phyloP scores from a whole-genome alignment of 2,797 vertebrate genomes.

The Malurus leucopterus region DNA sequence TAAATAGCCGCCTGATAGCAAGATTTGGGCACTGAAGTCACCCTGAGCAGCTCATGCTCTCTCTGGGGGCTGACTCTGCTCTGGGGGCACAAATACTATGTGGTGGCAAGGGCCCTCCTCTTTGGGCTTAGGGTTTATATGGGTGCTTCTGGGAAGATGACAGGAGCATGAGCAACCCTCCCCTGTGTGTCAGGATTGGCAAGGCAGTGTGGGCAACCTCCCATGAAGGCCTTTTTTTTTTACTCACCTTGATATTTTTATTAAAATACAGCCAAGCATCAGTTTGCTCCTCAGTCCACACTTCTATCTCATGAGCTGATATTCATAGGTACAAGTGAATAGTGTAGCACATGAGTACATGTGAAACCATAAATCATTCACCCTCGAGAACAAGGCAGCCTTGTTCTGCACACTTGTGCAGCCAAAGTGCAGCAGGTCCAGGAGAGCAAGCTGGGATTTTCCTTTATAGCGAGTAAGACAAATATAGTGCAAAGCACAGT shows the following conservation, averaged over 20 bases:
- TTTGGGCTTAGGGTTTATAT: background rate
- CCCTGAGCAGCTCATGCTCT: background rate
- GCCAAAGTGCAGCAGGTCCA: slow-evolving; percentile 19
- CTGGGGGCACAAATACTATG: rapidly evolving
- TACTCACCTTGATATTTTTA: background rate
- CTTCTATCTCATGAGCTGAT: slow-evolving; percentile 11
- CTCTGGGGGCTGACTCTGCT: rapidly evolving
- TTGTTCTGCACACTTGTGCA: slow-evolving; percentile 48
- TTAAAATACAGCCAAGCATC: background rate
- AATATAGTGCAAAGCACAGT: slow-evolving; percentile 11
- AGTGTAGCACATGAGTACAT: slow-evolving; percentile 14
- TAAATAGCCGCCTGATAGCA: background rate
- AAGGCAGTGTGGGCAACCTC: background rate
- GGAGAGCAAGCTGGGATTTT: background rate
- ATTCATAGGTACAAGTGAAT: slow-evolving; percentile 43
- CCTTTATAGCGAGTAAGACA: background rate
- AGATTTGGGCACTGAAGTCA: background rate
- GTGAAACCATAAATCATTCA: slow-evolving; percentile 54
- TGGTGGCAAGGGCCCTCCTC: background rate
- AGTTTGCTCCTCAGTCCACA: background rate
- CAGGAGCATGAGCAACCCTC: rapidly evolving
- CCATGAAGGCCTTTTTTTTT: background rate
- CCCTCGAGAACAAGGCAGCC: slow-evolving; percentile 31
- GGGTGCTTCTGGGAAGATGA: background rate
- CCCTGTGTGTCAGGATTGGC: background rate